phyloP scores from a whole-genome alignment of 2,888 invertebrate genomes.

The Norana najaformis region DNA sequence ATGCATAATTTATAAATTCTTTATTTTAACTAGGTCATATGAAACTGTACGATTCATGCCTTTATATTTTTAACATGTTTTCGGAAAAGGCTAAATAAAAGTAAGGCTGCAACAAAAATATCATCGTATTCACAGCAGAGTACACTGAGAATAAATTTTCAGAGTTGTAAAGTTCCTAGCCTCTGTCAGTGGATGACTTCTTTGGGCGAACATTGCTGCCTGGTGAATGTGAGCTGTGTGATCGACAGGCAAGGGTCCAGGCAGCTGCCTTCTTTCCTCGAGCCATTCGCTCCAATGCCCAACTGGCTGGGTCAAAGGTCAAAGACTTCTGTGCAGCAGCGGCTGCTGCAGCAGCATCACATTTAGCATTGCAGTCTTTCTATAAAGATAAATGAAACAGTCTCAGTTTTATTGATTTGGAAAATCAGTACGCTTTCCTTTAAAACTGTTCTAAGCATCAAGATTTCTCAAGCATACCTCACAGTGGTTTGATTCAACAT shows the following conservation, averaged over 20 bases:
- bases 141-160: neutral
- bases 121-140: neutral
- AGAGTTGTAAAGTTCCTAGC: neutral
- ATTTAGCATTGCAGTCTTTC: slow-evolving; percentile 14
- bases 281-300: slow-evolving; percentile 46
- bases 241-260: slow-evolving; percentile 36
- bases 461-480: neutral
- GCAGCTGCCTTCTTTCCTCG: slow-evolving; percentile 50
- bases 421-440: neutral
- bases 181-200: slow-evolving; percentile 61
- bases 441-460: neutral
- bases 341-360: neutral
- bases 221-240: slow-evolving; percentile 71
- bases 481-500: neutral
- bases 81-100: neutral
- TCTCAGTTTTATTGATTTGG: neutral
- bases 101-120: neutral
- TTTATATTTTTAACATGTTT: neutral
- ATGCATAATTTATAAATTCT: too few relatives aligned
- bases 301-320: slow-evolving; percentile 27
- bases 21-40: neutral
- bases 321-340: slow-evolving; percentile 8
- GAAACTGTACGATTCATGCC: neutral
- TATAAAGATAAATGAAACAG: neutral
- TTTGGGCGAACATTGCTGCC: slow-evolving; percentile 73